Conservation (phyloP, 2,797 vertebrate genomes). For the Spheniscus humboldti region DNA sequence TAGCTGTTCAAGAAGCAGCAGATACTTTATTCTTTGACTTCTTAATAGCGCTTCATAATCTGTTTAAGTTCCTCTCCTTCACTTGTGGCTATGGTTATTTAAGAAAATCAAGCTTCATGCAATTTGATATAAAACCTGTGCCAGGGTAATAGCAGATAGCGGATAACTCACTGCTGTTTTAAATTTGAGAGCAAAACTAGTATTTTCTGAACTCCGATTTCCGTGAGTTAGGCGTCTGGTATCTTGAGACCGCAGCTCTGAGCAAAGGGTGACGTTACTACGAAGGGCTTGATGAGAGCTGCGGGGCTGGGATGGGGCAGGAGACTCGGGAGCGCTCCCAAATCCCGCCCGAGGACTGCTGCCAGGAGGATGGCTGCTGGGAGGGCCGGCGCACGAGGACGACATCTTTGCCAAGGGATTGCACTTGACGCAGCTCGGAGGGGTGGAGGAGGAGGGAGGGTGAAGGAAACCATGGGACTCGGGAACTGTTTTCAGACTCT, state of each 20-base stretch:
- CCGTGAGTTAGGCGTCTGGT: neutral
- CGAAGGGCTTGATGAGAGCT: neutral
- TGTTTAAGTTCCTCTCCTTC: neutral
- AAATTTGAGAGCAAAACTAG: neutral
- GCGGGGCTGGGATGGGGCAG: neutral
- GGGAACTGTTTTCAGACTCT: neutral
- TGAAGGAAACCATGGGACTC: neutral
- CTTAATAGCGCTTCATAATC: neutral
- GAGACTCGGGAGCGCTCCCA: neutral
- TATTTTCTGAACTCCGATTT: neutral
- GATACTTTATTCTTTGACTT: neutral
- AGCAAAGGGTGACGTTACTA: neutral
- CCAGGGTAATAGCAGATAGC: neutral
- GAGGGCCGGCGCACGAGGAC: neutral
- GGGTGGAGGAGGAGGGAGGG: neutral
- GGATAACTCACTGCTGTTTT: neutral
- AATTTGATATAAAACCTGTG: neutral
- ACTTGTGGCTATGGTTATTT: neutral
- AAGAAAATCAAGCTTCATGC: neutral
- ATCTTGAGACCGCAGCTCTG: neutral
- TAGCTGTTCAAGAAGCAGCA: neutral
- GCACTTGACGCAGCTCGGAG: neutral
- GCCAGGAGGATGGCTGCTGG: fast-evolving
- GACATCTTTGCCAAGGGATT: neutral
- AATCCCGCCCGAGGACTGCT: fast-evolving